A percentile compares a stretch with the other conserved stretches of the same genome.
These are phyloP conservation scores for Myripristis murdjan DNA, from an alignment of 2,797 vertebrate species.

Conservation along the genomic window DNA sequence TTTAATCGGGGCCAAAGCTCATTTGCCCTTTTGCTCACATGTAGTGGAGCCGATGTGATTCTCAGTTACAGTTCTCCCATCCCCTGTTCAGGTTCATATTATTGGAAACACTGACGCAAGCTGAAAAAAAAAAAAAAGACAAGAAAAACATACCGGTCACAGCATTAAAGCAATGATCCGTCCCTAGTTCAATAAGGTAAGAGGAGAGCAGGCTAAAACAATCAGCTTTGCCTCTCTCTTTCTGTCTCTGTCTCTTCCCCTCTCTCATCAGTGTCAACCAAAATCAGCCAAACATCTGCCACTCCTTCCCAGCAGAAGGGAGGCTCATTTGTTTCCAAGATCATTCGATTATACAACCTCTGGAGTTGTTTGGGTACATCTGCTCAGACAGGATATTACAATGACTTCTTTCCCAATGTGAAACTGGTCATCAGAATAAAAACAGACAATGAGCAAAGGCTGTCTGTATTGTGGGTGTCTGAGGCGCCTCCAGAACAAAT, in stretches of 20 bases:
- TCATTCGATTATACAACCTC: slow-evolving; percentile 56
- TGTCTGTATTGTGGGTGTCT: slow-evolving; percentile 12
- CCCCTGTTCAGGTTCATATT: slow-evolving; percentile 51
- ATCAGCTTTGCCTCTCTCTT: slow-evolving; percentile 46
- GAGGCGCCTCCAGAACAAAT: slow-evolving; percentile 35
- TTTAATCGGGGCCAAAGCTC: slow-evolving; percentile 47
- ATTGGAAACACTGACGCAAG: slow-evolving; percentile 76
- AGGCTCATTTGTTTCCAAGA: slow-evolving; percentile 54
- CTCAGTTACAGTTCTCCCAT: slow-evolving; percentile 56
- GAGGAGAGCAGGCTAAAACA: slow-evolving; percentile 67
- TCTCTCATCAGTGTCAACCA: slow-evolving; percentile 37
- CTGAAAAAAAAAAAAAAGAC: slow-evolving; percentile 38
- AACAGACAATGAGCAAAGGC: slow-evolving; percentile 31
- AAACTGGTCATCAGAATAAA: slow-evolving; percentile 29
- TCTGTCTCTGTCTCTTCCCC: slow-evolving; percentile 35
- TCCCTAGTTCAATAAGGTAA: slow-evolving; percentile 69
- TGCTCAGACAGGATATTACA: slow-evolving; percentile 61
- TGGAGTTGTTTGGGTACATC: slow-evolving; percentile 55
- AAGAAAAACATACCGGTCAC: slow-evolving; percentile 45
- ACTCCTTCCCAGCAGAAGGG: slow-evolving; percentile 59
- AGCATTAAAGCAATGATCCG: slow-evolving; percentile 59
- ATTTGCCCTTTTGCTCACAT: slow-evolving; percentile 41
- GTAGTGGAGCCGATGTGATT: slow-evolving; percentile 35
- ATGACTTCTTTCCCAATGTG: slow-evolving; percentile 40
- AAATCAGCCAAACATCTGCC: slow-evolving; percentile 63